These are phyloP conservation scores for Herpetotheres cachinnans DNA, from an alignment of 2,113 vertebrate genomes.

Conservation along the genomic window DNA sequence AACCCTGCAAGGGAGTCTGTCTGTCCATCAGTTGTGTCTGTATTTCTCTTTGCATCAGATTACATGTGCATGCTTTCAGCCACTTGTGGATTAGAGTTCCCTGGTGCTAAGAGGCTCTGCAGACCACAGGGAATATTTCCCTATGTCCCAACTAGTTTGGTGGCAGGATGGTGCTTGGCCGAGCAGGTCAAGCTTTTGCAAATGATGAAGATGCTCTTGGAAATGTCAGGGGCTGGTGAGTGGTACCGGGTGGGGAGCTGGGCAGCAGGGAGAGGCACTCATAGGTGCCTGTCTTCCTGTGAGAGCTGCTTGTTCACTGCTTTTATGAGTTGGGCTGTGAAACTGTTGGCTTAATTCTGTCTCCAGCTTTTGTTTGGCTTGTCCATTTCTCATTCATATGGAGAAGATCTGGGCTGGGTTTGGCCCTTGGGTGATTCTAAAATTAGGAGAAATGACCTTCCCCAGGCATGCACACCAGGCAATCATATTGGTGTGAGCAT, in stretches of 20 bases:
- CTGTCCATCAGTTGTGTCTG: neutral
- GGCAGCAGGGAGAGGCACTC: neutral
- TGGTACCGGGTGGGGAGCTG: neutral
- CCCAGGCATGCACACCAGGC: neutral
- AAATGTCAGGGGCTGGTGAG: neutral
- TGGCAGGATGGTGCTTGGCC: neutral
- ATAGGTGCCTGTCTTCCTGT: accelerated
- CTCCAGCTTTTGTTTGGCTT: neutral
- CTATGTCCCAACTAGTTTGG: neutral
- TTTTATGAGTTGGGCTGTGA: neutral
- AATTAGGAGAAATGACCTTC: neutral
- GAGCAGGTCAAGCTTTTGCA: neutral
- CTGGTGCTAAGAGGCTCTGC: neutral
- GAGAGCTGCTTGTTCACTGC: neutral
- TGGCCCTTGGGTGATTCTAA: neutral
- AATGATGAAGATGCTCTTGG: neutral
- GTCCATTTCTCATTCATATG: neutral
- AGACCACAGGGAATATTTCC: neutral
- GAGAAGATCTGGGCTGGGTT: neutral
- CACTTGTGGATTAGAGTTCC: neutral
- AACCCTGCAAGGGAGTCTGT: neutral
- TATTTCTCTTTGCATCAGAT: neutral
- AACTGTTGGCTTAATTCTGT: neutral
- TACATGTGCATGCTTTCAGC: accelerated
- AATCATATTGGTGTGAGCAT: neutral